Evolutionary conservation across 2,888 invertebrate species (phyloP).

Genomic region (Tyria jacobaeae): DNA sequence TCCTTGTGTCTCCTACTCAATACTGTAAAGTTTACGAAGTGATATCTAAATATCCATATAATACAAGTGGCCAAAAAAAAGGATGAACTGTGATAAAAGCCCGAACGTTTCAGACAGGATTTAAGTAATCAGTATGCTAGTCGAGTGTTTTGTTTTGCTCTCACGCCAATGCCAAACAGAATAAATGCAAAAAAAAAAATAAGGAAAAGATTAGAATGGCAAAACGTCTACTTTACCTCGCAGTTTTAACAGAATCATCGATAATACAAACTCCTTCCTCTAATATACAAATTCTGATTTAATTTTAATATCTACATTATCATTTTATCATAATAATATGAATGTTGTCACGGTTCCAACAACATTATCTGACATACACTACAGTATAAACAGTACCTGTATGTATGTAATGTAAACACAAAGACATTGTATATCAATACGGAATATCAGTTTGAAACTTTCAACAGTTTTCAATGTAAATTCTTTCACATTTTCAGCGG

Average conservation of each 20-base stretch:
- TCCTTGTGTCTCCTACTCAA: not conserved
- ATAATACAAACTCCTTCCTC: no score
- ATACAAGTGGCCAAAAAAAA: not conserved
- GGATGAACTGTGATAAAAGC: not conserved
- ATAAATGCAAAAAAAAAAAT: not conserved
- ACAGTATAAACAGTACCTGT: conserved; percentile 7
- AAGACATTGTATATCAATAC: conserved; percentile 20
- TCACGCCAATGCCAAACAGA: conserved; percentile 3
- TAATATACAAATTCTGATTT: no score
- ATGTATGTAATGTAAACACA: not conserved
- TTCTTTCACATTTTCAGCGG: conserved; percentile 25
- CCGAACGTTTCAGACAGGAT: not conserved
- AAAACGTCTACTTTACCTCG: not conserved
- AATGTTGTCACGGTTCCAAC: no score
- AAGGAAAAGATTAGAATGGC: conserved; percentile 1
- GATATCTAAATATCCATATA: not conserved
- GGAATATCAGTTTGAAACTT: conserved; percentile 37
- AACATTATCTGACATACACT: no score
- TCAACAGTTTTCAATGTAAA: conserved; percentile 29
- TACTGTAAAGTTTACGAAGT: no score
- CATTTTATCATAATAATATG: no score
- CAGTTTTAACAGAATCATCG: not conserved
- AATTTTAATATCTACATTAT: not conserved
- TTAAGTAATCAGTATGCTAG: conserved; percentile 13
- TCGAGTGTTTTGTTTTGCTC: conserved; percentile 1